phyloP scores from a whole-genome alignment of 1,140 invertebrate species.

The Musca domestica region DNA sequence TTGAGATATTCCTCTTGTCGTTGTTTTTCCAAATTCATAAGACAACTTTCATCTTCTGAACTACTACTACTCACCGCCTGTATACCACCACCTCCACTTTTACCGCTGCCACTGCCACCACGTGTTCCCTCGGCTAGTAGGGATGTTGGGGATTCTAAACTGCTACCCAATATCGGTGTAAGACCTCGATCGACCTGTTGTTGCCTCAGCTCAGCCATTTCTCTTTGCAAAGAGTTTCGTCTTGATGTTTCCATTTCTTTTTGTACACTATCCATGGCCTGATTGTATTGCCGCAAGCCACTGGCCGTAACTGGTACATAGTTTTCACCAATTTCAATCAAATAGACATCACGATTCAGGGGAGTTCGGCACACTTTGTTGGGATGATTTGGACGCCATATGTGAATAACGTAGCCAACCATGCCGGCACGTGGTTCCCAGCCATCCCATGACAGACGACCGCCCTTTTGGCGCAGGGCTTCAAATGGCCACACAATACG shows the following conservation, averaged over 20 bases:
- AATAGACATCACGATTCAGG: constrained; percentile 83
- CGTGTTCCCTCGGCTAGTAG: constrained; percentile 16
- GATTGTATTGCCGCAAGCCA: constrained; percentile 70
- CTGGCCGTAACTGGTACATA: constrained; percentile 90
- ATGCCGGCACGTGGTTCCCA: constrained; percentile 88
- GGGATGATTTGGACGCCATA: constrained; percentile 86
- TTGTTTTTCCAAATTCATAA: constrained; percentile 27
- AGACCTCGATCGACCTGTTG: constrained; percentile 38
- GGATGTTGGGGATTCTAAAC: constrained; percentile 21
- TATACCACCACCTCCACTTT: constrained; percentile 38
- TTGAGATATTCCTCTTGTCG: constrained; percentile 39
- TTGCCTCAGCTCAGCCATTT: constrained; percentile 43
- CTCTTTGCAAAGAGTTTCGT: constrained; percentile 43
- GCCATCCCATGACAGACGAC: constrained; percentile 80
- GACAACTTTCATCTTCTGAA: constrained; percentile 35
- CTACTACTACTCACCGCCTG: constrained; percentile 49
- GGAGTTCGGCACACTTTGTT: constrained; percentile 82
- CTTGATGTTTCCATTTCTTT: constrained; percentile 43
- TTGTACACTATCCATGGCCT: constrained; percentile 37
- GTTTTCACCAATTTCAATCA: constrained; percentile 89
- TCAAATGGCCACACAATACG: constrained; percentile 89
- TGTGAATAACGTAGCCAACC: constrained; percentile 88
- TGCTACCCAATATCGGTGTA: constrained; percentile 36
- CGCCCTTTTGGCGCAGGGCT: constrained; percentile 78
- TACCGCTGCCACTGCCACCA: neutral